These are phyloP conservation scores for Bufo gargarizans DNA, from an alignment of 2,113 vertebrate genomes.

Conservation along the genomic window DNA sequence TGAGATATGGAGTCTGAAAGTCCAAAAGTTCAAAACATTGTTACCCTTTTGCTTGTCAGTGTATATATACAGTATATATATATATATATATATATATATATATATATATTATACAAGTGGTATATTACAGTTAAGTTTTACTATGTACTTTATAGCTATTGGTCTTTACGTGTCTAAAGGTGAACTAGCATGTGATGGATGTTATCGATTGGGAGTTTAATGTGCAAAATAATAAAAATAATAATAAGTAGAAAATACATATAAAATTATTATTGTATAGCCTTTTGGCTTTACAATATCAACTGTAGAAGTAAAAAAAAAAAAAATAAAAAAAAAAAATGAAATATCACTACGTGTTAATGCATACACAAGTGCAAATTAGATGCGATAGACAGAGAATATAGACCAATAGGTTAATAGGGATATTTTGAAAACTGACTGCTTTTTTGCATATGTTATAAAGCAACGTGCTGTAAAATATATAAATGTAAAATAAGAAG, in stretches of 20 bases:
- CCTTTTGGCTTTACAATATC: not conserved
- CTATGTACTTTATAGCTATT: no score
- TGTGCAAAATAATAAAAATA: not conserved
- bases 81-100: no score
- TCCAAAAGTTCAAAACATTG: no score
- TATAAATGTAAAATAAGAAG: conserved; percentile 7
- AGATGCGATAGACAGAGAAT: not conserved
- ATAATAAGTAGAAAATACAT: not conserved
- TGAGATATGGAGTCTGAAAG: no score
- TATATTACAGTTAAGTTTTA: no score
- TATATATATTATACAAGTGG: no score
- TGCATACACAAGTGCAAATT: not conserved
- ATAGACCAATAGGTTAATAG: conserved; percentile 26
- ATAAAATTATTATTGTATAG: not conserved
- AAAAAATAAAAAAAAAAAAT: not conserved
- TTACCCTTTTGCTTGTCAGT: no score
- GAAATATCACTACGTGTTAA: not conserved
- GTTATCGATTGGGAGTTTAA: not conserved
- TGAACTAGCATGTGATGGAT: not conserved
- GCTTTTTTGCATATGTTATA: not conserved
- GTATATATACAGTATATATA: no score
- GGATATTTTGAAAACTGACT: not conserved
- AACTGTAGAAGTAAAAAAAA: not conserved
- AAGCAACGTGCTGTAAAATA: not conserved
- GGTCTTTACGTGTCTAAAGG: no score